Percentiles rank a stretch among this genome's conserved stretches.
These are phyloP conservation scores for Menidia menidia DNA, from an alignment of 2,797 vertebrate species.

Conservation along the genomic window DNA sequence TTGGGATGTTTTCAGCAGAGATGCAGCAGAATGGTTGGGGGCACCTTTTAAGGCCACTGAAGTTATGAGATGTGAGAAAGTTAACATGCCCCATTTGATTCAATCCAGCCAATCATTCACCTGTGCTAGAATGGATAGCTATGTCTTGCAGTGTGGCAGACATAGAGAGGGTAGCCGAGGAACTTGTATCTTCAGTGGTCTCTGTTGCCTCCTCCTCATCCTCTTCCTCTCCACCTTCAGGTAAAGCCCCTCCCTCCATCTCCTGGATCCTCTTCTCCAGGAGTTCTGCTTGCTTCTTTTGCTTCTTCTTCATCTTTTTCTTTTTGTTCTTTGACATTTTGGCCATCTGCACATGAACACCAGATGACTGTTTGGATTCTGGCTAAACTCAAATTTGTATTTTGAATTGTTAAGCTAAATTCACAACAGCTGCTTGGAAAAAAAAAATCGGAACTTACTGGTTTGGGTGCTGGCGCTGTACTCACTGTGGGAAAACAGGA, in stretches of 20 bases:
- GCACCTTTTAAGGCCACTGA: not conserved
- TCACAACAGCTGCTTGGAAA: not conserved
- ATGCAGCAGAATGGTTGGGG: not conserved
- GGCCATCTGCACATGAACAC: conserved; percentile 78
- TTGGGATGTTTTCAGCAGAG: not conserved
- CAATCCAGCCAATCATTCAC: conserved; percentile 34
- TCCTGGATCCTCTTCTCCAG: conserved; percentile 94
- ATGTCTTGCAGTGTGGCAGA: conserved; percentile 85
- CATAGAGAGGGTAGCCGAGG: conserved; percentile 76
- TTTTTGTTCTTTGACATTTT: conserved; percentile 99
- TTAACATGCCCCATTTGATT: not conserved
- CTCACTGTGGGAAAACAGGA: conserved; percentile 87
- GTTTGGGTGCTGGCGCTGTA: conserved; percentile 94
- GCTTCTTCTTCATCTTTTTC: conserved; percentile 99
- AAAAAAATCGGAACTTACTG: conserved; percentile 82
- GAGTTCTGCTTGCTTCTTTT: conserved; percentile 94
- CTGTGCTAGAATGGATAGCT: conserved; percentile 65
- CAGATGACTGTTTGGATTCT: not conserved
- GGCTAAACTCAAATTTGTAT: not conserved
- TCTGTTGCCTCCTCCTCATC: conserved; percentile 85
- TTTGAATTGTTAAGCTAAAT: not conserved
- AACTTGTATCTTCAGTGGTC: conserved; percentile 73
- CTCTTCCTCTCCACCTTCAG: conserved; percentile 83
- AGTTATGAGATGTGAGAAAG: not conserved
- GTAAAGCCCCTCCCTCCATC: conserved; percentile 80